Evolutionary conservation across 2,113 vertebrate species (phyloP).

Genomic region (Puntigrus tetrazona): DNA sequence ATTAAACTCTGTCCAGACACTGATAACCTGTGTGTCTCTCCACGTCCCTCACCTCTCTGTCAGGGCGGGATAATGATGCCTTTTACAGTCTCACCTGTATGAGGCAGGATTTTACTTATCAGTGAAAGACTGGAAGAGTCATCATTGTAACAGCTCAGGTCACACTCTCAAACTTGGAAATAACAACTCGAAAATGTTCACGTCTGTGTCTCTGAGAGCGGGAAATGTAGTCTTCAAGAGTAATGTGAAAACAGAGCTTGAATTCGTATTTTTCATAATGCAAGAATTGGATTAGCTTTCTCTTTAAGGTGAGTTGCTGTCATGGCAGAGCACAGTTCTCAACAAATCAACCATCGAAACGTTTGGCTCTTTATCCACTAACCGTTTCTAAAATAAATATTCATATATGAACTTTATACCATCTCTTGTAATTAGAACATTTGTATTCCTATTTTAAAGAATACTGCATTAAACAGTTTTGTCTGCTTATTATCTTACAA

Average conservation of each 20-base stretch:
- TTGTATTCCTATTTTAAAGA: too few relatives aligned
- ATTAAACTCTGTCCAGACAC: slow-evolving; percentile 57
- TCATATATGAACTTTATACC: too few relatives aligned
- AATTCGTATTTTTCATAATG: neutral
- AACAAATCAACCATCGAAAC: neutral
- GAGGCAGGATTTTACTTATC: slow-evolving; percentile 35
- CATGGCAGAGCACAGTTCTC: neutral
- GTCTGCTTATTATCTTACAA: neutral
- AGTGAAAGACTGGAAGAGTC: slow-evolving; percentile 25
- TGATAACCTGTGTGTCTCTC: slow-evolving; percentile 43
- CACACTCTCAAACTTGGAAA: slow-evolving; percentile 22
- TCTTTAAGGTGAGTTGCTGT: neutral
- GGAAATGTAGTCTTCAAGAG: neutral
- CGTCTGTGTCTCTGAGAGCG: neutral
- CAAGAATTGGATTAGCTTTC: neutral
- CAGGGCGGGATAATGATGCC: slow-evolving; percentile 47
- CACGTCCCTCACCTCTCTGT: slow-evolving; percentile 44
- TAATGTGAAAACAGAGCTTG: neutral
- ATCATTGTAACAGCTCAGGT: slow-evolving; percentile 31
- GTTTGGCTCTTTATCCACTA: neutral
- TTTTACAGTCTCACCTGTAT: slow-evolving; percentile 32
- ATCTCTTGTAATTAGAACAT: too few relatives aligned
- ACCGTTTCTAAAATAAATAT: neutral
- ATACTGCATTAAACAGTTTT: neutral
- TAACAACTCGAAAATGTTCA: slow-evolving; percentile 24